Base-by-base conservation (phyloP, 2,797 vertebrate genomes). In the Typhlichthys subterraneus region DNA sequence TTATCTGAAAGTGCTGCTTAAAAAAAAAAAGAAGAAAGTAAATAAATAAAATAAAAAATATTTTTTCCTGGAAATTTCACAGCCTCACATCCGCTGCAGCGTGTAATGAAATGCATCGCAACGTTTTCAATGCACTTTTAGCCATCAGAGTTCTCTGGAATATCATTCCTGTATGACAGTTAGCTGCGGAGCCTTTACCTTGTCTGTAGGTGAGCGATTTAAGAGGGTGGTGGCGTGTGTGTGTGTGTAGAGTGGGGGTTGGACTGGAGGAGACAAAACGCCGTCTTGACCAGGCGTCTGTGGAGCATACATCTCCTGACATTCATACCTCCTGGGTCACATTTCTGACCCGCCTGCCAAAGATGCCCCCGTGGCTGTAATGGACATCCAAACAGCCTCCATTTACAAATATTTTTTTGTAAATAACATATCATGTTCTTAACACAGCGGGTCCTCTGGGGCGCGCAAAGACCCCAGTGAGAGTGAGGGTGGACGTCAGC, bases 321-420 rank as follows among this genome's bases (percentile, higher is more conserved):
- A 91, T 91, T 81, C 67, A 84, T 82, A 76, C 80, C 64, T 45
- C 12, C 54, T 64, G 67, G 80, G 70, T 85, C 75, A 62, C 69
- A 51, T 85, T 89, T 80, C 75, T 53, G 65, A 48, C 65, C 70
- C 51, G 72, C 59, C 42, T 69, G 53, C 57, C 61, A 74, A 70
- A 79, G 66, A 85, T 51, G 57, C 71, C 71, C 67, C 71, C 65
- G 42, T 61, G 72, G 70, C 74, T 86, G 80, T 87, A 76, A 90
- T 62, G 42, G 73, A 79, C 83, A 79, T 79, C 75, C 67, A 33
- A 80, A 75, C 65, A 69, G 76, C 84, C 82, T 88, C 91, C 91
- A 93, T 93, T 94, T 93, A 94, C 91, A 93, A 93, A 95, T 94
- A 93, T 94, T 93, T 89, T 87, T 90, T 91, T 87, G 86, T 92